Evolutionary conservation across 2,888 invertebrate species (phyloP).

Genomic region (Petrophora chlorosata): DNA sequence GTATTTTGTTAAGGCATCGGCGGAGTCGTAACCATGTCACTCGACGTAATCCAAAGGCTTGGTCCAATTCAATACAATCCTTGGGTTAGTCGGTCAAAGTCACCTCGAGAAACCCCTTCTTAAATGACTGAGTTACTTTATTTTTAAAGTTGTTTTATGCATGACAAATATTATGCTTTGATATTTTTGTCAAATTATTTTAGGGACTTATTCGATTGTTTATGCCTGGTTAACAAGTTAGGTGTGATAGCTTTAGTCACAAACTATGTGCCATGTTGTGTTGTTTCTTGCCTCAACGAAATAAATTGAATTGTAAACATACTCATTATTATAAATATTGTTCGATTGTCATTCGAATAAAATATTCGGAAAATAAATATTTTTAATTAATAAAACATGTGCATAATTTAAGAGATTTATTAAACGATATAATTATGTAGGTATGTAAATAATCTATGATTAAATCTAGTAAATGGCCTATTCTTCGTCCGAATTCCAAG

Average conservation of each 20-base stretch:
- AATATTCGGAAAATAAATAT: slow-evolving; percentile 4
- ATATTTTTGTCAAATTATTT: slow-evolving; percentile 1
- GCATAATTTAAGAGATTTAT: slow-evolving; percentile 35
- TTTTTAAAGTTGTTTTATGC: not conserved
- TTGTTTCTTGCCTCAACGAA: slow-evolving; percentile 37
- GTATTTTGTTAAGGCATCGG: no score
- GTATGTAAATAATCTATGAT: slow-evolving; percentile 49
- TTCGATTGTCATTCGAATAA: slow-evolving; percentile 9
- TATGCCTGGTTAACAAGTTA: not conserved
- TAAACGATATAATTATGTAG: slow-evolving; percentile 43
- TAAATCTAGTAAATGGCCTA: slow-evolving; percentile 43
- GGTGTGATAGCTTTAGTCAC: slow-evolving; percentile 38
- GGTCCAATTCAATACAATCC: no score
- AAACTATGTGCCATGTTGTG: slow-evolving; percentile 41
- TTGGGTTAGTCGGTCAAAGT: no score
- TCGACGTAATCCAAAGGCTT: no score
- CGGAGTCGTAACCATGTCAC: no score
- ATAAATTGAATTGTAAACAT: slow-evolving; percentile 18
- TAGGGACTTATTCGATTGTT: not conserved
- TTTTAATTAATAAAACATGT: slow-evolving; percentile 33
- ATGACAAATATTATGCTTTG: not conserved
- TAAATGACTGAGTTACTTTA: slow-evolving; percentile 11
- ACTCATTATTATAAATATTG: slow-evolving; percentile 24
- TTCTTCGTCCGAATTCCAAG: slow-evolving; percentile 28
- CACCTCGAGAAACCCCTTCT: not conserved